Evolutionary conservation across 2,888 invertebrate genomes (phyloP), one percentile per base, ranked within the genome.

Genomic region (Acrobasis consociella): DNA sequence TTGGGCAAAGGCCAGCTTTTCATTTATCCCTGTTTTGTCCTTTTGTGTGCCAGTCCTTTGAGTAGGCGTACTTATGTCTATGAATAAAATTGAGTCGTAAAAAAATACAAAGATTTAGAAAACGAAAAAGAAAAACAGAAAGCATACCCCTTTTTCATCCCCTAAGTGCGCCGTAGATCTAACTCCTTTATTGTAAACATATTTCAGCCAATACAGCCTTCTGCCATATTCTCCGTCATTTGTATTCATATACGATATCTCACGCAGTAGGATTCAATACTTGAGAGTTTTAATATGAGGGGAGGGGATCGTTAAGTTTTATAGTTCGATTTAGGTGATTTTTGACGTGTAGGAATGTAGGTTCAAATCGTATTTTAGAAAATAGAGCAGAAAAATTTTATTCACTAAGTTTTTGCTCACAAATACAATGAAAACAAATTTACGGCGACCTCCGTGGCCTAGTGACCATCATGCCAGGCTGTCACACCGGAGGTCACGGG

Each of bases 141-240:
- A 62, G 53, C 58, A 65, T 68, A 72, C 76, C 78, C 80, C 77
- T 78, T 77, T n/a, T 78, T 80, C 79, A 85, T 85, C 77, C 81
- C 76, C 70, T 82, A 87, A 87, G 83, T 84, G 82, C 73, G 73
- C 75, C 80, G 72, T 85, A 82, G 78, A 81, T 82, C 78, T 76
- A 70, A 46, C 67, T 67, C 74, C 77, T 31, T 85, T 86, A 88
- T 87, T 88, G 87, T 88, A 81, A 87, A 85, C 87, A 88, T 88
- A 88, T 88, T 85, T 88, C 84, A 88, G 77, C 75, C 77, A 77
- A 85, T 86, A 83, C 79, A 67, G 73, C 80, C 70, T 70, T 64
- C 67, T 67, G 75, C 67, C 74, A 67, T 80, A 78, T 79, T 73
- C 76, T 67, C 65, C 72, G 66, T 67, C 80, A 75, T 82, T 81